phyloP scores from a whole-genome alignment of 2,113 vertebrate genomes.

The Beaufortia kweichowensis region DNA sequence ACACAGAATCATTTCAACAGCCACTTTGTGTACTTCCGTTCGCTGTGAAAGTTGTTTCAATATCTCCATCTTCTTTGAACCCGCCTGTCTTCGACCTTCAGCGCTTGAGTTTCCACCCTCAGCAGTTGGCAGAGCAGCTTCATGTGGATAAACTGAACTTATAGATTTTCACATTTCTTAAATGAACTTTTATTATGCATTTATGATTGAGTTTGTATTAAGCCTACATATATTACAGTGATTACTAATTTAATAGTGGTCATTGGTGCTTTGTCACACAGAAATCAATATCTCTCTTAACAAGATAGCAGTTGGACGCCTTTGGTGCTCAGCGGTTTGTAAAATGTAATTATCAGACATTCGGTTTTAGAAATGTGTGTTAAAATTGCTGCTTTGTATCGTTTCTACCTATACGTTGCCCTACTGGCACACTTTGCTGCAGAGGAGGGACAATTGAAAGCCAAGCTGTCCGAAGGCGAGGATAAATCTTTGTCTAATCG shows the following conservation, averaged over 20 bases:
- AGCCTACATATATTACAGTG: too few species aligned
- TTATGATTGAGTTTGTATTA: not conserved
- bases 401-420: not conserved
- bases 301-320: slow-evolving; percentile 21
- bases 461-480: not conserved
- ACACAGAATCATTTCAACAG: not conserved
- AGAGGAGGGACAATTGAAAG: slow-evolving; percentile 13
- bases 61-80: not conserved
- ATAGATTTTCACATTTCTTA: not conserved
- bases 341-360: slow-evolving; percentile 27
- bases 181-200: not conserved
- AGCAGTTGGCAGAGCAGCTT: not conserved
- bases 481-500: not conserved
- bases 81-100: not conserved
- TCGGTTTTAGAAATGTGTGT: not conserved
- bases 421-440: slow-evolving; percentile 9
- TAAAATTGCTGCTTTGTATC: too few species aligned
- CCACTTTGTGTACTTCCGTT: not conserved
- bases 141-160: not conserved
- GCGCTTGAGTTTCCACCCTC: not conserved
- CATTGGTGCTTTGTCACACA: not conserved
- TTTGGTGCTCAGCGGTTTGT: slow-evolving; percentile 18
- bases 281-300: slow-evolving; percentile 25
- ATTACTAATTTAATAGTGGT: slow-evolving; percentile 21
- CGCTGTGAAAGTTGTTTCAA: not conserved